A percentile compares a stretch with the other conserved stretches of the same genome.
Evolutionary conservation across 2,113 vertebrate species (phyloP).

Genomic region (Origma solitaria): DNA sequence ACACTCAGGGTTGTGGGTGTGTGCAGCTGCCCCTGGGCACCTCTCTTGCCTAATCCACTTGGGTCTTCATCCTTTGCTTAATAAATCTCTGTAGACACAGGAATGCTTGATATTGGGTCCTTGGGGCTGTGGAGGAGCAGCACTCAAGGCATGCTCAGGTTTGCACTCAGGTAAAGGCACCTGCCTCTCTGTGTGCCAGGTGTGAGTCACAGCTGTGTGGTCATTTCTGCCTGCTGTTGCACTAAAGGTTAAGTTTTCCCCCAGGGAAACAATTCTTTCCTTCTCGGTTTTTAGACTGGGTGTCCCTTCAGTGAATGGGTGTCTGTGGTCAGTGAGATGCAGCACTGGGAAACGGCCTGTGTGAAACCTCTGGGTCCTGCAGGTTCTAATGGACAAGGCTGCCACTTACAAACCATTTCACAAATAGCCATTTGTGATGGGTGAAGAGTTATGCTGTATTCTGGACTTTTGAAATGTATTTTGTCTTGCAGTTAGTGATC

Average conservation of each 20-base stretch:
- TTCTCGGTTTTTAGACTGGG: neutral
- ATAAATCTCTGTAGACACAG: neutral
- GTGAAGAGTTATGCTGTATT: neutral
- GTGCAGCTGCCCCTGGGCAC: neutral
- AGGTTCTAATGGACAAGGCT: rapidly evolving
- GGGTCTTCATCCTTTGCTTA: neutral
- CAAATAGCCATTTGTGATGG: neutral
- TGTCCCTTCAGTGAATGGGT: neutral
- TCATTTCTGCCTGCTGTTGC: neutral
- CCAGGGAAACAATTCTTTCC: neutral
- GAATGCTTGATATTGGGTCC: rapidly evolving
- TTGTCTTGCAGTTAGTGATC: neutral
- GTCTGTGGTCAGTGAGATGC: neutral
- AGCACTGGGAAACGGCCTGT: neutral
- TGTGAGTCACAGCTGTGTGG: rapidly evolving
- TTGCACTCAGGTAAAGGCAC: neutral
- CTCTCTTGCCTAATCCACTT: neutral
- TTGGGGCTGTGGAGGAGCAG: neutral
- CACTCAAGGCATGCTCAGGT: rapidly evolving
- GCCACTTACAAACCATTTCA: neutral
- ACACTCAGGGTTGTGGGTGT: rapidly evolving
- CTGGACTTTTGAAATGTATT: neutral
- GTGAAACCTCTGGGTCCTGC: neutral
- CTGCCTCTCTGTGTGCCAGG: neutral
- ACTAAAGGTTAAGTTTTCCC: neutral